A percentile compares a stretch with the other conserved stretches of the same genome.
phyloP scores from a whole-genome alignment of 1,140 invertebrate species.

The Fopius arisanus region DNA sequence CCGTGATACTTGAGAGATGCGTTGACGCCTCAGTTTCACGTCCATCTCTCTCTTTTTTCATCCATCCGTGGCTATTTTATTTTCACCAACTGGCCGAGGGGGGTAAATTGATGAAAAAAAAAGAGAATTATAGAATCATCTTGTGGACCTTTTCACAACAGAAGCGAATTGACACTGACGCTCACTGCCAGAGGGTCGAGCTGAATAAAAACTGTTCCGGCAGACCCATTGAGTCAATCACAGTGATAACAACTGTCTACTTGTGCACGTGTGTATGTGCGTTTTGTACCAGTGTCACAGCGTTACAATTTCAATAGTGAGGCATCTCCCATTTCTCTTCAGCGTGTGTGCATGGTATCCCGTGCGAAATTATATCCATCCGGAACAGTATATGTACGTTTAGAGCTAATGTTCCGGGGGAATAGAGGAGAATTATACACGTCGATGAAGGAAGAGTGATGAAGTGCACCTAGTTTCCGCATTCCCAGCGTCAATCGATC shows the following conservation, averaged over 20 bases:
- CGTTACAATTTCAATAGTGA: background rate
- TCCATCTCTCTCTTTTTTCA: background rate
- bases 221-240: background rate
- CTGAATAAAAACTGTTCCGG: background rate
- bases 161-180: background rate
- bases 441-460: slow-evolving; percentile 7
- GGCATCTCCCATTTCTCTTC: background rate
- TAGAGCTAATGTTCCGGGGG: background rate
- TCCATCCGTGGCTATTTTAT: background rate
- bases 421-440: background rate
- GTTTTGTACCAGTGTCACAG: background rate
- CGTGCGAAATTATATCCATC: slow-evolving; percentile 2
- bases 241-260: background rate
- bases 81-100: background rate
- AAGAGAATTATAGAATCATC: background rate
- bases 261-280: background rate
- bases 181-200: background rate
- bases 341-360: background rate
- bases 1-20: slow-evolving; percentile 7
- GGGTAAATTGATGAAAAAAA: background rate
- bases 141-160: background rate
- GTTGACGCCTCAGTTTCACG: slow-evolving; percentile 1
- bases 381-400: background rate
- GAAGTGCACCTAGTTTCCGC: slow-evolving; percentile 28
- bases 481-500: slow-evolving; percentile 24